phyloP scores from a whole-genome alignment of 2,888 invertebrate genomes.

The Euplagia quadripunctaria region DNA sequence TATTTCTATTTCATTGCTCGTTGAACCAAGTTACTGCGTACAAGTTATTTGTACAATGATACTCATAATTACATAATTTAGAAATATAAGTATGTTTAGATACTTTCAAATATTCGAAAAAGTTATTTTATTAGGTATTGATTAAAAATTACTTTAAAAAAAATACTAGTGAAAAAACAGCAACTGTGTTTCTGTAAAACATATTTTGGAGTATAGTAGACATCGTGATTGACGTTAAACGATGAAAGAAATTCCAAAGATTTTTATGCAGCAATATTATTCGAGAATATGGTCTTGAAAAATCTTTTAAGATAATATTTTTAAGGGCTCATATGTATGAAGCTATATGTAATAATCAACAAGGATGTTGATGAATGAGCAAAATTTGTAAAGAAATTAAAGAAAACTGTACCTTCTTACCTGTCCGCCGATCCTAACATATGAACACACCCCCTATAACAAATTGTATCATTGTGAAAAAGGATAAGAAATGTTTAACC shows the following conservation, averaged over 20 bases:
- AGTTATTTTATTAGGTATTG: background rate
- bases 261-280: background rate
- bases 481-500: background rate
- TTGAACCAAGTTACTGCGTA: slow-evolving; percentile 9
- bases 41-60: slow-evolving; percentile 16
- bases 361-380: background rate
- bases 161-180: too few relatives aligned
- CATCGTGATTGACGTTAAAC: too few relatives aligned
- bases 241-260: background rate
- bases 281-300: background rate
- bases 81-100: slow-evolving; percentile 2
- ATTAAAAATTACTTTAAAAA: background rate
- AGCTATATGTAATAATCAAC: background rate
- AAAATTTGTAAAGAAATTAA: background rate
- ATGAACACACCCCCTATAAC: background rate
- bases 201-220: background rate
- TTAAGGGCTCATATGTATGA: too few relatives aligned
- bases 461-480: background rate
- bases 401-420: background rate
- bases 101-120: background rate
- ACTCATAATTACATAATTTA: slow-evolving; percentile 19
- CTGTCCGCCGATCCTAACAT: background rate
- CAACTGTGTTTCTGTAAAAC: background rate
- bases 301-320: background rate
- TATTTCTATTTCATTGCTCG: slow-evolving; percentile 1